These are phyloP conservation scores for Cyprinella venusta DNA, from an alignment of 2,797 vertebrate species.

Conservation along the genomic window DNA sequence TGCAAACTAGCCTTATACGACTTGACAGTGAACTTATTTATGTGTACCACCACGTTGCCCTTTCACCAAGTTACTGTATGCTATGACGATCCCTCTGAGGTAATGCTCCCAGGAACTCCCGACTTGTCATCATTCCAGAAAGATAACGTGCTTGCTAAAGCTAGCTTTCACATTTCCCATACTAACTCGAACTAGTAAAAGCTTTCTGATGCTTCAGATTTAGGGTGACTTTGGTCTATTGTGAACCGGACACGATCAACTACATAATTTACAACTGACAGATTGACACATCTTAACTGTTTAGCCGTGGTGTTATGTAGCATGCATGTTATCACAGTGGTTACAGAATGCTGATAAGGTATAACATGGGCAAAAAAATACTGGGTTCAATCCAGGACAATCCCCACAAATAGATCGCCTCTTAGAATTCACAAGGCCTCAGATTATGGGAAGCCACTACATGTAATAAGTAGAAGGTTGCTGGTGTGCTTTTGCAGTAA, in stretches of 20 bases:
- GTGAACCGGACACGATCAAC: not conserved
- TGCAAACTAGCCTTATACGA: conserved; percentile 35
- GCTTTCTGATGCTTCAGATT: not conserved
- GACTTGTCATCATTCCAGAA: not conserved
- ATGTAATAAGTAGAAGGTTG: conserved; percentile 46
- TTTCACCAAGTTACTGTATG: conserved; percentile 19
- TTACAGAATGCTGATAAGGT: conserved; percentile 63
- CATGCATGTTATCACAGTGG: conserved; percentile 56
- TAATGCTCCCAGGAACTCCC: conserved; percentile 49
- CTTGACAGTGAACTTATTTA: conserved; percentile 37
- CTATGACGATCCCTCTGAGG: conserved; percentile 17
- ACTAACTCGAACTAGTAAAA: not conserved
- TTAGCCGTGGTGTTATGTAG: not conserved
- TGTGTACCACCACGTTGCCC: conserved; percentile 30
- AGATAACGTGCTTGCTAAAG: not conserved
- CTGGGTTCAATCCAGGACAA: conserved; percentile 66
- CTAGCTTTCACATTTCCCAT: not conserved
- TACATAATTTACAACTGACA: not conserved
- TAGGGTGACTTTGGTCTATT: too few species aligned
- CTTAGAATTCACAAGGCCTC: conserved; percentile 54
- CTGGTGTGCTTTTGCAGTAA: conserved; percentile 29
- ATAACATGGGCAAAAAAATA: conserved; percentile 50
- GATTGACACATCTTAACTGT: not conserved
- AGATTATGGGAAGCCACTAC: conserved; percentile 32
- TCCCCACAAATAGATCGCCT: conserved; percentile 69